These are phyloP conservation scores for Anagrus nilaparvatae DNA, from an alignment of 1,140 invertebrate species.

Conservation along the genomic window DNA sequence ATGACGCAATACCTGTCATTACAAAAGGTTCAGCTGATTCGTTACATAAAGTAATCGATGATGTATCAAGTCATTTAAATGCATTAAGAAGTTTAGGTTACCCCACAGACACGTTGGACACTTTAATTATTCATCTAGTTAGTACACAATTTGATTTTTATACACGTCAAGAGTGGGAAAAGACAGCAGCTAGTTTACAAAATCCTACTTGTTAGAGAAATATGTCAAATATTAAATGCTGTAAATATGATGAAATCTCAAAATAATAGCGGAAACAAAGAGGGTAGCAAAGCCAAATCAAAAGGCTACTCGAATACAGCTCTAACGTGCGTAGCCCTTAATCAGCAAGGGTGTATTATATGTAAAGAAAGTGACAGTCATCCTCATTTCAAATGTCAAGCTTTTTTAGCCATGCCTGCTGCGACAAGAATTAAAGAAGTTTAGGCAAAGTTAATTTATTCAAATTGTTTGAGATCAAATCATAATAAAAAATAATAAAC, in stretches of 20 bases:
- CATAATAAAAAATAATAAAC: constrained; percentile 15
- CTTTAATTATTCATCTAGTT: constrained; percentile 23
- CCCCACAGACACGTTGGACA: constrained; percentile 25
- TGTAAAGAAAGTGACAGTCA: too few species aligned
- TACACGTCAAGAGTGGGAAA: constrained; percentile 27
- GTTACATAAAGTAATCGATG: constrained; percentile 28
- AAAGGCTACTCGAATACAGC: not conserved
- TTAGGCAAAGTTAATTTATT: constrained; percentile 12
- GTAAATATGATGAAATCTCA: not conserved
- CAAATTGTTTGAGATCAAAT: constrained; percentile 15
- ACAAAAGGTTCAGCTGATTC: constrained; percentile 15
- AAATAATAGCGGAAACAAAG: constrained; percentile 2
- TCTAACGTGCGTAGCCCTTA: constrained; percentile 1
- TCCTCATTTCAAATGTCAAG: constrained; percentile 7
- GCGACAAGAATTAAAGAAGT: constrained; percentile 7
- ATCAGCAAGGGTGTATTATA: constrained; percentile 11
- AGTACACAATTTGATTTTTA: constrained; percentile 23
- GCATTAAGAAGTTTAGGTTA: constrained; percentile 23
- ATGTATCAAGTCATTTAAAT: constrained; percentile 24
- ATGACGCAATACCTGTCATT: constrained; percentile 23
- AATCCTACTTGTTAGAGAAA: constrained; percentile 18
- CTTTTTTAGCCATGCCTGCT: constrained; percentile 8
- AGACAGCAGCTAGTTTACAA: constrained; percentile 13
- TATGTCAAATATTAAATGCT: constrained; percentile 22
- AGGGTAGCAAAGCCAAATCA: constrained; percentile 1